These are phyloP conservation scores for Drosophila sturtevanti DNA, from an alignment of 1,140 invertebrate genomes.

Conservation along the genomic window DNA sequence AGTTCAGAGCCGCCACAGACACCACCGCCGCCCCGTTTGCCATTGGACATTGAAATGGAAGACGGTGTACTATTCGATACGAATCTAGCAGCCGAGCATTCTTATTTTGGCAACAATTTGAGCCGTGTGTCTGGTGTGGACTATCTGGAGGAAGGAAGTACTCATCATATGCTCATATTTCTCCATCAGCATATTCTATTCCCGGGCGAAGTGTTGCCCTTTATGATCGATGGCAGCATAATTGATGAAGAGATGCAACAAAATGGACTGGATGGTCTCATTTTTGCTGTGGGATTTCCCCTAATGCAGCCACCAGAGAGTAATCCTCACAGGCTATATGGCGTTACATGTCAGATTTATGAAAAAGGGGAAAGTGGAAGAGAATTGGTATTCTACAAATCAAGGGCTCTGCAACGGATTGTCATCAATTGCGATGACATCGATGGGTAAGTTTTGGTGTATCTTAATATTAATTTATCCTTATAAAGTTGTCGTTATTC, in stretches of 20 bases:
- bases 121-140: conserved; percentile 72
- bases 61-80: conserved; percentile 74
- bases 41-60: conserved; percentile 54
- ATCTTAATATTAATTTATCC: neutral
- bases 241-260: conserved; percentile 60
- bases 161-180: conserved; percentile 85
- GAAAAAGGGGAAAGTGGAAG: conserved; percentile 67
- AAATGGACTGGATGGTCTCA: conserved; percentile 61
- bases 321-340: conserved; percentile 62
- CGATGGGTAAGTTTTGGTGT: conserved; percentile 50
- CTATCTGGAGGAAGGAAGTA: conserved; percentile 70
- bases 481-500: neutral
- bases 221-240: conserved; percentile 85
- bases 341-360: conserved; percentile 81
- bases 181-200: conserved; percentile 86
- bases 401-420: conserved; percentile 72
- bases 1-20: conserved; percentile 11
- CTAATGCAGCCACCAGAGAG: conserved; percentile 56
- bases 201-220: conserved; percentile 89
- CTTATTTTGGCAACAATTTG: conserved; percentile 75
- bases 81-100: conserved; percentile 77
- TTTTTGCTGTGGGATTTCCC: conserved; percentile 75
- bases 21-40: conserved; percentile 7
- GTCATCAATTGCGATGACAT: conserved; percentile 65
- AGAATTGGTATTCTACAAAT: conserved; percentile 68